Percentiles rank a stretch among this genome's conserved stretches.
These are phyloP conservation scores for Tympanoctomys barrerae DNA, from an alignment of 2,797 vertebrate genomes.

Conservation along the genomic window DNA sequence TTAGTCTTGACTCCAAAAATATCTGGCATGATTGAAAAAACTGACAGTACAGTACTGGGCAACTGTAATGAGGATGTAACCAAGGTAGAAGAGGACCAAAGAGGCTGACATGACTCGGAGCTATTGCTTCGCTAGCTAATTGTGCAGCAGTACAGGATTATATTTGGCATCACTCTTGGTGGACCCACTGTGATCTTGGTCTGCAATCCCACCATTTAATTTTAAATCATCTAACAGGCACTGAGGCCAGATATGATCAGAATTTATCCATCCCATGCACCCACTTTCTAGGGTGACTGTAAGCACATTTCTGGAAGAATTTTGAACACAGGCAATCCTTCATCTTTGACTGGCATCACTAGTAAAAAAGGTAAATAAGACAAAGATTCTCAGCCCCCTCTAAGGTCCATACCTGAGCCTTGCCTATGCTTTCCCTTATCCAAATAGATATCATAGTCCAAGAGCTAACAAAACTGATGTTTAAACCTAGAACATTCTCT, in stretches of 20 bases:
- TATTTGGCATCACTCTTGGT: slow-evolving; percentile 30
- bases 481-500: not conserved
- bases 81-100: not conserved
- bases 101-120: not conserved
- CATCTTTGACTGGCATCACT: not conserved
- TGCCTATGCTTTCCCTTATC: not conserved
- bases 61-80: not conserved
- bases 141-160: slow-evolving; percentile 8
- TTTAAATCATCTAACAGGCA: not conserved
- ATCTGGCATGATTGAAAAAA: not conserved
- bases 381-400: not conserved
- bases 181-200: not conserved
- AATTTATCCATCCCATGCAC: not conserved
- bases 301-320: slow-evolving; percentile 10
- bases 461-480: not conserved
- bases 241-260: not conserved
- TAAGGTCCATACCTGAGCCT: not conserved
- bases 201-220: not conserved
- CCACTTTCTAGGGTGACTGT: not conserved
- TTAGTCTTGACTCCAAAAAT: slow-evolving; percentile 4
- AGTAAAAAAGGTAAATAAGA: not conserved
- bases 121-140: not conserved
- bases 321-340: not conserved
- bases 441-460: not conserved
- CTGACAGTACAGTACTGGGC: not conserved